Conservation (phyloP, 2,797 vertebrate species). For the Sebastes vulpes region DNA sequence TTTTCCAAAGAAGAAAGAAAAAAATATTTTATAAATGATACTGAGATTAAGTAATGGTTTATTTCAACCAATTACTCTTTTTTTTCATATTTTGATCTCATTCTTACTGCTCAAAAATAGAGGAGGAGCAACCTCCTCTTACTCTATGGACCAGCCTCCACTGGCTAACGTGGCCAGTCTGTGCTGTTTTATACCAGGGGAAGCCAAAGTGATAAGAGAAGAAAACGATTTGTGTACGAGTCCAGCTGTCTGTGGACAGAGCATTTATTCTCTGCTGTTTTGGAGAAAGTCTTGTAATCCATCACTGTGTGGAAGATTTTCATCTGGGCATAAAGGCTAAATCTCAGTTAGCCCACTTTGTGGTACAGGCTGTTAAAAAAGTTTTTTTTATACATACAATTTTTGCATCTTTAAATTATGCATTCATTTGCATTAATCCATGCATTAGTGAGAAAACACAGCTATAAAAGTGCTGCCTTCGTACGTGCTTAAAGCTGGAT, state of each 20-base stretch:
- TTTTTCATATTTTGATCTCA: no score
- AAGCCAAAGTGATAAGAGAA: not conserved
- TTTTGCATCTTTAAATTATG: not conserved
- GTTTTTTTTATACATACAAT: not conserved
- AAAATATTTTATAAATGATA: no score
- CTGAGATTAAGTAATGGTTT: no score
- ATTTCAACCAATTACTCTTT: no score
- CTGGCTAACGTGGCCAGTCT: not conserved
- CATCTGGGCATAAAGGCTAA: not conserved
- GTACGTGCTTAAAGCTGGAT: not conserved
- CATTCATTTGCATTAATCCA: not conserved
- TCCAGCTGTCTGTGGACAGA: not conserved
- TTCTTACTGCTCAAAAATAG: no score
- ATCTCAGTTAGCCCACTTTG: not conserved
- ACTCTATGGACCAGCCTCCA: not conserved
- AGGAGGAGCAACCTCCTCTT: no score
- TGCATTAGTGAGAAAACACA: not conserved
- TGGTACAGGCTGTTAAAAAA: not conserved
- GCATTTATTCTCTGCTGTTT: not conserved
- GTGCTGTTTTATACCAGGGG: not conserved
- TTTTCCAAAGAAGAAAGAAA: no score
- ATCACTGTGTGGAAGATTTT: not conserved
- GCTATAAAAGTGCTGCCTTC: not conserved
- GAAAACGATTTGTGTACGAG: not conserved
- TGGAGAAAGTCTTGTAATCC: not conserved